Percentiles rank a stretch among this genome's conserved stretches.
Conservation (phyloP, 2,888 invertebrate species). For the Ceraclea dissimilis region DNA sequence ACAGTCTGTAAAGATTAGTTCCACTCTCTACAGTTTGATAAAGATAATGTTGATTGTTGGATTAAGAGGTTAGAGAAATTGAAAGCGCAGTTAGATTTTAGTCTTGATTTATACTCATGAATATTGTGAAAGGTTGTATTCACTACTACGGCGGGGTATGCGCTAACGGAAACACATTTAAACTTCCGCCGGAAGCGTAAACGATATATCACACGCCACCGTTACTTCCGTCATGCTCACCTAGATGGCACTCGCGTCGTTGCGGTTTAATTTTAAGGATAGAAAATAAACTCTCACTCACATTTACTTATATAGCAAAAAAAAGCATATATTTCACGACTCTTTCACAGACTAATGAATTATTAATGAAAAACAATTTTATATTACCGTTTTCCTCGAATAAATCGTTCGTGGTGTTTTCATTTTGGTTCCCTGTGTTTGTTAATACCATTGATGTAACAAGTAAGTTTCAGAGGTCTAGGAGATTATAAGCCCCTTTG, state of each 20-base stretch:
- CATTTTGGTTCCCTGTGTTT: no score
- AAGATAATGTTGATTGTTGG: not conserved
- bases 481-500: no score
- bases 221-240: constrained; percentile 21
- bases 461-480: no score
- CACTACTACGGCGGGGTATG: constrained; percentile 12
- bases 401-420: no score
- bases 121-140: constrained; percentile 17
- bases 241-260: constrained; percentile 15
- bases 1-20: no score
- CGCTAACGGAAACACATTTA: constrained; percentile 24
- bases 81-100: not conserved
- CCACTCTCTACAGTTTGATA: no score
- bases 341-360: constrained; percentile 7
- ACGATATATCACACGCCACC: constrained; percentile 21
- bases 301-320: not conserved
- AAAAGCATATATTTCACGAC: no score
- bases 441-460: no score
- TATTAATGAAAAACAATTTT: constrained; percentile 15
- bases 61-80: not conserved
- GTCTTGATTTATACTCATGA: constrained; percentile 18
- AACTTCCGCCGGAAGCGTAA: constrained; percentile 20
- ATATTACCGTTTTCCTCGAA: not conserved
- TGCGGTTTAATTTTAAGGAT: not conserved
- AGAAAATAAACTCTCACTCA: not conserved